Percentiles rank a stretch among this genome's conserved stretches.
phyloP scores from a whole-genome alignment of 2,888 invertebrate species.

The Slavum lentiscoides region DNA sequence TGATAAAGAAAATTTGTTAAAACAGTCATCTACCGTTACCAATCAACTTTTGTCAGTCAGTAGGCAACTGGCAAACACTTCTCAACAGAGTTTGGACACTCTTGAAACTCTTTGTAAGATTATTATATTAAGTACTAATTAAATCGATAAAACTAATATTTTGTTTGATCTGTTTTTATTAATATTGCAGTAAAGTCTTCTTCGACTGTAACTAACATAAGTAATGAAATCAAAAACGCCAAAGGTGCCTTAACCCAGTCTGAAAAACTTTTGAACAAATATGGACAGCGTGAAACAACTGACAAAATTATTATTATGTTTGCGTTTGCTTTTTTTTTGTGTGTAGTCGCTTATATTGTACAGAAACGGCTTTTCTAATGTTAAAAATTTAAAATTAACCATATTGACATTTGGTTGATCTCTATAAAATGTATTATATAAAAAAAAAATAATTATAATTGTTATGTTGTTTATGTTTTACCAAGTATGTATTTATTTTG shows the following conservation, averaged over 20 bases:
- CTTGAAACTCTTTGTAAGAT: conserved; percentile 71
- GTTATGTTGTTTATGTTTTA: too few species aligned
- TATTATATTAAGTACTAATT: background rate
- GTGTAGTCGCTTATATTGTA: conserved; percentile 89
- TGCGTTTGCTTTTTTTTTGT: conserved; percentile 84
- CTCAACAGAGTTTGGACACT: conserved; percentile 83
- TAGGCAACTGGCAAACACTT: conserved; percentile 82
- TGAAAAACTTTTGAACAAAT: conserved; percentile 88
- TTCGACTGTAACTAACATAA: conserved; percentile 67
- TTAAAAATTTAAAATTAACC: too few species aligned
- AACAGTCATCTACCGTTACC: conserved; percentile 77
- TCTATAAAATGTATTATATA: too few species aligned
- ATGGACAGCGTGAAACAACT: conserved; percentile 90
- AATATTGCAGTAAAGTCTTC: conserved; percentile 62
- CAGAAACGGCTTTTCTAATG: conserved; percentile 81
- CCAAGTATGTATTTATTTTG: too few species aligned
- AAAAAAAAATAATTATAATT: too few species aligned
- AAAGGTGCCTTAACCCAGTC: conserved; percentile 87
- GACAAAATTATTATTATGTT: conserved; percentile 89
- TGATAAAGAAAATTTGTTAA: conserved; percentile 69
- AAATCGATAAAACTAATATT: background rate
- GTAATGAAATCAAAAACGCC: conserved; percentile 81
- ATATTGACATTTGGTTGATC: too few species aligned
- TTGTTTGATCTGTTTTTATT: conserved; percentile 17
- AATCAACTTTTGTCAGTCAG: conserved; percentile 84